A percentile compares a stretch with the other conserved stretches of the same genome.
Evolutionary conservation across 2,888 invertebrate species (phyloP).

Genomic region (Lasioglossum oenotherae): DNA sequence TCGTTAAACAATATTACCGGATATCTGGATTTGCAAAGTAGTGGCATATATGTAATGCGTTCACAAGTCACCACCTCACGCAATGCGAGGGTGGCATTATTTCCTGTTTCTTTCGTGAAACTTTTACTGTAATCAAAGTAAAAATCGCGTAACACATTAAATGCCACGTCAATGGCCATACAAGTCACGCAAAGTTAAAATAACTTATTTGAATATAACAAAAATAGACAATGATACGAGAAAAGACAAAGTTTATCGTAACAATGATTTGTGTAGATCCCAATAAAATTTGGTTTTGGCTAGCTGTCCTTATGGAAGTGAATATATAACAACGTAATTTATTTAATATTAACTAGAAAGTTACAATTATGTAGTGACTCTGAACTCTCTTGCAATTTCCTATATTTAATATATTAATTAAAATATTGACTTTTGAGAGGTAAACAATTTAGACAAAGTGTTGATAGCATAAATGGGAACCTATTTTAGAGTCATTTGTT

Average conservation of each 20-base stretch:
- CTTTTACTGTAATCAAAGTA: neutral
- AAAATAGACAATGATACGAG: neutral
- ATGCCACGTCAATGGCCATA: neutral
- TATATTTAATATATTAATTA: too few species aligned
- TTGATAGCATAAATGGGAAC: too few species aligned
- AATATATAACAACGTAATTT: too few species aligned
- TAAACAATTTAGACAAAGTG: too few species aligned
- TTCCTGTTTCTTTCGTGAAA: neutral
- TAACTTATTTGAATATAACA: too few species aligned
- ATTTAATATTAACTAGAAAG: too few species aligned
- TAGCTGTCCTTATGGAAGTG: too few species aligned
- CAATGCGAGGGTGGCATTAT: neutral
- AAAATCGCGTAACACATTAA: neutral
- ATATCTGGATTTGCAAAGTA: neutral
- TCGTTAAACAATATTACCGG: neutral
- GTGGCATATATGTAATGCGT: neutral
- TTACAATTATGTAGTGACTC: too few species aligned
- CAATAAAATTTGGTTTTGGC: too few species aligned
- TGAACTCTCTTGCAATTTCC: too few species aligned
- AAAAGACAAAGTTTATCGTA: neutral
- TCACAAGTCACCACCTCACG: neutral
- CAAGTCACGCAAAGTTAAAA: neutral
- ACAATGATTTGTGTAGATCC: neutral
- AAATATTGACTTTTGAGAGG: too few species aligned
- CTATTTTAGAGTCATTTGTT: too few species aligned